phyloP scores from a whole-genome alignment of 2,888 invertebrate species.

The Punctoribates punctum region DNA sequence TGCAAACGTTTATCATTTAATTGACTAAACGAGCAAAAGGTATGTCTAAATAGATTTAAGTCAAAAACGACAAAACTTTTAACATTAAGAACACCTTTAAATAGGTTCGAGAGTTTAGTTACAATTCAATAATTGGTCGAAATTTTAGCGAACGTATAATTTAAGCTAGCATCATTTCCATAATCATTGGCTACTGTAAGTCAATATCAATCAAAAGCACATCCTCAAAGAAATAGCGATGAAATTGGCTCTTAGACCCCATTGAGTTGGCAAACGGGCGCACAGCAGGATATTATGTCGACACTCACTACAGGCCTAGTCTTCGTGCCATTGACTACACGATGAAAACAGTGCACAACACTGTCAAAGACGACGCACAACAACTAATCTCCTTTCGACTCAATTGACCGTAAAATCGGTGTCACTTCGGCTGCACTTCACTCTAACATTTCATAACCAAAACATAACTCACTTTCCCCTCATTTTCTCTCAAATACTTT shows the following conservation, averaged over 20 bases:
- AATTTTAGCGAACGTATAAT: conserved; percentile 19
- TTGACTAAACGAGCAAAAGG: conserved; percentile 18
- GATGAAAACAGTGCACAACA: conserved; percentile 2
- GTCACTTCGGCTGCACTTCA: conserved; percentile 3
- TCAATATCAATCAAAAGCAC: conserved; percentile 35
- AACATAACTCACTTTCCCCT: neutral
- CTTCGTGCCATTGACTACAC: neutral
- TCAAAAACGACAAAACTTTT: neutral
- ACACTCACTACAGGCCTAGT: conserved; percentile 14
- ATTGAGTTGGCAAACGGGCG: conserved; percentile 30
- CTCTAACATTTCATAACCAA: conserved; percentile 2
- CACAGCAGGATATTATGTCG: conserved; percentile 34
- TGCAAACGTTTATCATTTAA: conserved; percentile 26
- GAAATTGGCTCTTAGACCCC: conserved; percentile 35
- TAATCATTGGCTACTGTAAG: conserved; percentile 37
- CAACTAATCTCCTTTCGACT: conserved; percentile 19
- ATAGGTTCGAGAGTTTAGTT: neutral
- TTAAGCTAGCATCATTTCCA: conserved; percentile 4
- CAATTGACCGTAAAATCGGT: conserved; percentile 34
- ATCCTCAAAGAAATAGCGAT: conserved; percentile 28
- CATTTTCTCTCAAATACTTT: too few species aligned
- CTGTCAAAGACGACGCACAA: conserved; percentile 30
- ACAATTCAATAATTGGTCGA: conserved; percentile 27
- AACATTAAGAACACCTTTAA: conserved; percentile 18
- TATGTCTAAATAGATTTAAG: neutral